Percentiles rank a stretch among this genome's conserved stretches.
These are phyloP conservation scores for Melangyna quadrimaculata DNA, from an alignment of 2,888 invertebrate genomes.

Conservation along the genomic window DNA sequence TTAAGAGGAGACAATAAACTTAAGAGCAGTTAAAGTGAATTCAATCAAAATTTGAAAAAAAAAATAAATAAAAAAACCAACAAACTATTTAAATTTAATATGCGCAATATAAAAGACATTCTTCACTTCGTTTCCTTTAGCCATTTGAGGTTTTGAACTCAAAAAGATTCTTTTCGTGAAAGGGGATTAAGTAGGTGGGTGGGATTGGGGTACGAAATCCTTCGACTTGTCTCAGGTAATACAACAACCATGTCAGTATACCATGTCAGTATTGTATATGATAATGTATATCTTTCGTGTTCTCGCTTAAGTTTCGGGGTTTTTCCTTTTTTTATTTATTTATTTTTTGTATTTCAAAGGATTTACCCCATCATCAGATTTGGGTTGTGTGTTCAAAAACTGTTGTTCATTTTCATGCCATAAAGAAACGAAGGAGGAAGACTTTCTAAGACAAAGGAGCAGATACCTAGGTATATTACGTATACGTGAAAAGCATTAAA, in stretches of 20 bases:
- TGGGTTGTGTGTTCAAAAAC: conserved; percentile 36
- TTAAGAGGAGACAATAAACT: conserved; percentile 1
- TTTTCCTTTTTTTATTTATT: conserved; percentile 1
- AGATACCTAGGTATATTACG: too few species aligned
- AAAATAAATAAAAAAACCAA: not conserved
- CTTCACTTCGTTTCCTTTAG: conserved; percentile 53
- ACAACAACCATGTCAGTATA: too few species aligned
- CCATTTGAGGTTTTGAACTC: conserved; percentile 43
- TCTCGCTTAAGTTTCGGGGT: conserved; percentile 32
- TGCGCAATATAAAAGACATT: not conserved
- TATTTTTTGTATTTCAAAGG: conserved; percentile 21
- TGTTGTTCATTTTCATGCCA: conserved; percentile 44
- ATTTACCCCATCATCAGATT: conserved; percentile 52
- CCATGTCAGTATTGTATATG: not conserved
- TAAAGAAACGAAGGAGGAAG: conserved; percentile 17
- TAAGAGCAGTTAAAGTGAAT: conserved; percentile 52
- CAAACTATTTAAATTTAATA: conserved; percentile 5
- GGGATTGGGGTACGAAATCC: not conserved
- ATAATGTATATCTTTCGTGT: conserved; percentile 31
- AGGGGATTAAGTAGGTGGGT: not conserved
- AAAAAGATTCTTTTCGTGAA: conserved; percentile 16
- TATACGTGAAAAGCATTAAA: conserved; percentile 57
- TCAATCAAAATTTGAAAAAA: conserved; percentile 42
- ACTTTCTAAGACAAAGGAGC: conserved; percentile 42
- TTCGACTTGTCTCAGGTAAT: conserved; percentile 1